phyloP scores from a whole-genome alignment of 2,113 vertebrate species.

The Lagopus leucura region DNA sequence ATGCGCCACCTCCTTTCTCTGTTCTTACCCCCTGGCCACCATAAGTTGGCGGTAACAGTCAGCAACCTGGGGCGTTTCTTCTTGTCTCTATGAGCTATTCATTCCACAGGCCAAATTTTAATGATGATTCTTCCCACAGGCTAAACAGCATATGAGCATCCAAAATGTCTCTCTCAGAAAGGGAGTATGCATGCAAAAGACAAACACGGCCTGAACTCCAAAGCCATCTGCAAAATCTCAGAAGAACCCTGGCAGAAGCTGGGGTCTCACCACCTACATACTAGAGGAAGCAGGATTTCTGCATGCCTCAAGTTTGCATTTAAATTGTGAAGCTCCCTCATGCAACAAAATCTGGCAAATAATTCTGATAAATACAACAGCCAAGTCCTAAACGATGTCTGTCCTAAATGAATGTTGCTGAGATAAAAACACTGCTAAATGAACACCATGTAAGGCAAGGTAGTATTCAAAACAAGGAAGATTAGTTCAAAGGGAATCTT shows the following conservation, averaged over 20 bases:
- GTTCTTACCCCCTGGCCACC: rapidly evolving
- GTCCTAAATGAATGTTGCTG: background rate
- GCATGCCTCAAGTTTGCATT: background rate
- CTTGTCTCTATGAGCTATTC: background rate
- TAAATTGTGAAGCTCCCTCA: background rate
- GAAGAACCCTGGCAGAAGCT: background rate
- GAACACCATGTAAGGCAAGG: background rate
- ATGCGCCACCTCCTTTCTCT: background rate
- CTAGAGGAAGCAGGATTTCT: background rate
- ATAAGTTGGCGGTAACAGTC: background rate
- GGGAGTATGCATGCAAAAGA: rapidly evolving
- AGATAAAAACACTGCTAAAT: background rate
- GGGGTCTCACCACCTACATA: background rate
- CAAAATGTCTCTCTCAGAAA: background rate
- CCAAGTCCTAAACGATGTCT: background rate
- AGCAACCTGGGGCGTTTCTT: background rate
- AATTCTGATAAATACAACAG: background rate
- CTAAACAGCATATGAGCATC: background rate
- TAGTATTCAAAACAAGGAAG: background rate
- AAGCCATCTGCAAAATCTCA: background rate
- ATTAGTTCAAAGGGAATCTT: background rate
- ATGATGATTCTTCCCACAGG: background rate
- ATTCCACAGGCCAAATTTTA: background rate
- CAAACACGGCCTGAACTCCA: background rate
- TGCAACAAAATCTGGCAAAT: background rate